These are phyloP conservation scores for Vanacampus margaritifer DNA, from an alignment of 2,113 vertebrate genomes.

Conservation along the genomic window DNA sequence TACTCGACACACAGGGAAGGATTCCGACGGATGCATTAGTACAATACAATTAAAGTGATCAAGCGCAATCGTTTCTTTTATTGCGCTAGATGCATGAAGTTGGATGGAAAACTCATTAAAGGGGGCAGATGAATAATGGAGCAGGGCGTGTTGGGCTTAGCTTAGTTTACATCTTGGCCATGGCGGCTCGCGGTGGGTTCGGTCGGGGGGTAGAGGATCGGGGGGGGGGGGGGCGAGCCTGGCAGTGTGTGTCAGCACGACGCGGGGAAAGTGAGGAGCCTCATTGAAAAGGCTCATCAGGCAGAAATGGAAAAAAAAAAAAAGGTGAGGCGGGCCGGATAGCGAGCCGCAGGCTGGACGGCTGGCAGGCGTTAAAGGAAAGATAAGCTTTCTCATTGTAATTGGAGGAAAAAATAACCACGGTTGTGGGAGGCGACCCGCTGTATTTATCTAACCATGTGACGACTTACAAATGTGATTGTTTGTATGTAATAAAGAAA, in stretches of 20 bases:
- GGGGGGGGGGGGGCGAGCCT: constrained; percentile 16
- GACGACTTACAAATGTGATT: too few relatives aligned
- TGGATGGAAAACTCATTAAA: constrained; percentile 78
- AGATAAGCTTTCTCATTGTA: constrained; percentile 45
- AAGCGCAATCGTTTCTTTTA: constrained; percentile 47
- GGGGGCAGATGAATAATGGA: constrained; percentile 70
- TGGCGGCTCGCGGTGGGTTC: constrained; percentile 13
- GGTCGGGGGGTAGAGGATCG: not conserved
- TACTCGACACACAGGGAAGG: constrained; percentile 3
- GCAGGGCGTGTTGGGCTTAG: constrained; percentile 60
- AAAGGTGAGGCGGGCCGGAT: constrained; percentile 43
- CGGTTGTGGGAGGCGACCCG: too few relatives aligned
- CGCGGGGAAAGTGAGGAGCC: constrained; percentile 68
- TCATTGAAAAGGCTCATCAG: constrained; percentile 64
- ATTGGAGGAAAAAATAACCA: constrained; percentile 28
- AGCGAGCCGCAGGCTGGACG: constrained; percentile 24
- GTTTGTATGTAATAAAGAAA: too few relatives aligned
- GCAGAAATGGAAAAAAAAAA: constrained; percentile 76
- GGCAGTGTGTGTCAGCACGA: constrained; percentile 26
- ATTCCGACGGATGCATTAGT: not conserved
- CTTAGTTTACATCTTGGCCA: constrained; percentile 70
- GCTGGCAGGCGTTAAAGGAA: constrained; percentile 38
- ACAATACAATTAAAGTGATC: constrained; percentile 44
- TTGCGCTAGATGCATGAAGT: constrained; percentile 54
- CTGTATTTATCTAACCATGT: too few relatives aligned